Conservation (phyloP, 2,113 vertebrate genomes). For the Bufo bufo region DNA sequence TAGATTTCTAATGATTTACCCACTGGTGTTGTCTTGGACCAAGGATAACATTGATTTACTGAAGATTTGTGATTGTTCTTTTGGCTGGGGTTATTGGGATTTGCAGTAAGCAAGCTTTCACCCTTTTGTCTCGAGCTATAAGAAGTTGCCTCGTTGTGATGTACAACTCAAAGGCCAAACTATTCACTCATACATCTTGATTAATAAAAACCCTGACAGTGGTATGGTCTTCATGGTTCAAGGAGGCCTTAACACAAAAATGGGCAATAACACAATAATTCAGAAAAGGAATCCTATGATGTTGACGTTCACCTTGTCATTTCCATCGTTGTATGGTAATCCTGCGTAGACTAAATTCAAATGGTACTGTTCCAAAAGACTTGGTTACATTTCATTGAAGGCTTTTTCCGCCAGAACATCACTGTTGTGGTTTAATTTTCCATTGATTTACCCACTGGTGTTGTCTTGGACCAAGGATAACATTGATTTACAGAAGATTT, state of each 20-base stretch:
- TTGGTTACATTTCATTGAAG: background rate
- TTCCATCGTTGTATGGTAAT: too few relatives aligned
- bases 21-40: background rate
- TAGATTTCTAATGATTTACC: background rate
- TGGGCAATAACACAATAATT: too few relatives aligned
- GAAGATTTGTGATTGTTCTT: background rate
- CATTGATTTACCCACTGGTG: background rate
- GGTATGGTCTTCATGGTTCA: too few relatives aligned
- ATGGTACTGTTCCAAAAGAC: too few relatives aligned
- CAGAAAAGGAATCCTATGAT: too few relatives aligned
- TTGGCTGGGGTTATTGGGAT: background rate
- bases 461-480: background rate
- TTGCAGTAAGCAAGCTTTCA: slow-evolving; percentile 2
- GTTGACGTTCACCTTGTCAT: too few relatives aligned
- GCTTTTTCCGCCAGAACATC: background rate
- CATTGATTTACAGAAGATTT: background rate
- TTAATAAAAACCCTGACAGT: slow-evolving; percentile 18
- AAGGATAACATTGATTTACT: background rate
- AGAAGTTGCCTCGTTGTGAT: background rate
- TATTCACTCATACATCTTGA: slow-evolving; percentile 41
- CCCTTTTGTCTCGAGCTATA: slow-evolving; percentile 9
- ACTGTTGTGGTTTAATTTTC: background rate
- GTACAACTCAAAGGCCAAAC: slow-evolving; percentile 21
- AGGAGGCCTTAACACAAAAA: too few relatives aligned
- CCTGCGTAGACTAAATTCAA: too few relatives aligned